Evolutionary conservation across 2,113 vertebrate species (phyloP).

Genomic region (Rhinolophus sinicus): DNA sequence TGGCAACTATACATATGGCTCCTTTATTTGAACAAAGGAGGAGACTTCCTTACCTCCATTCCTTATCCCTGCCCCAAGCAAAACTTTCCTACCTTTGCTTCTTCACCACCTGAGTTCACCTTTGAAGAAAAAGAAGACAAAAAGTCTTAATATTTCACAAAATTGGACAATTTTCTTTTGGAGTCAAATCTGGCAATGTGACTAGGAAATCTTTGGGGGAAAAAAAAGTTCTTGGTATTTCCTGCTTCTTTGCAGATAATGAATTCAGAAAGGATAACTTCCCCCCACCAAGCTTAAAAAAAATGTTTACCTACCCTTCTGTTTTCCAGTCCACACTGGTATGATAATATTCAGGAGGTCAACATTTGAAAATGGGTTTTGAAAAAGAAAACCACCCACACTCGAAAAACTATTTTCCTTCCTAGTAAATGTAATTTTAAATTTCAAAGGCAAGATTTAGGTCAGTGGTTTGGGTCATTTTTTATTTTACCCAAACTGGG

Average conservation of each 20-base stretch:
- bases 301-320: conserved; percentile 78
- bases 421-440: conserved; percentile 83
- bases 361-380: conserved; percentile 82
- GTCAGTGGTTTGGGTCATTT: conserved; percentile 84
- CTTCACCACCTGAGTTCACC: neutral
- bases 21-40: neutral
- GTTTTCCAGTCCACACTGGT: conserved; percentile 81
- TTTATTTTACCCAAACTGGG: conserved; percentile 82
- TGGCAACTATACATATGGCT: rapidly evolving
- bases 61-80: neutral
- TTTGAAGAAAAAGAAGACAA: neutral
- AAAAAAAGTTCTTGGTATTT: conserved; percentile 66
- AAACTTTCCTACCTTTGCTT: neutral
- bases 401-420: conserved; percentile 81
- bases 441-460: conserved; percentile 83
- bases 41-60: neutral
- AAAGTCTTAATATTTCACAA: conserved; percentile 47
- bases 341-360: conserved; percentile 81
- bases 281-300: conserved; percentile 59
- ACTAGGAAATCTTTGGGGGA: conserved; percentile 56
- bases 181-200: conserved; percentile 53
- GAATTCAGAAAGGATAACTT: conserved; percentile 77
- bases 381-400: conserved; percentile 82
- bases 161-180: conserved; percentile 46
- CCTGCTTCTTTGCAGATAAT: conserved; percentile 74